phyloP scores from a whole-genome alignment of 1,140 invertebrate species.

The Scaptomyza hsui region DNA sequence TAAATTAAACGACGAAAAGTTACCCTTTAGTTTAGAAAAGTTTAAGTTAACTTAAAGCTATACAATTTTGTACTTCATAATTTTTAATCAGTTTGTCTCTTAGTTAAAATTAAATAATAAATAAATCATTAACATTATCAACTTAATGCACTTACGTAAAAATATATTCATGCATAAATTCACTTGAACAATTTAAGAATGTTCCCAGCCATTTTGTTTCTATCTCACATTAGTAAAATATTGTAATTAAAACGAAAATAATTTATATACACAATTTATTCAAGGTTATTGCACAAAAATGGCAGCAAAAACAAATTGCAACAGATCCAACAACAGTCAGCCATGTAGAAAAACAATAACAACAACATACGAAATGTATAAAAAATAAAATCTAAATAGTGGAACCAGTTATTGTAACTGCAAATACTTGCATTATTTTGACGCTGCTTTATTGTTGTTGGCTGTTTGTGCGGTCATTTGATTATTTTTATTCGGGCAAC shows the following conservation, averaged over 20 bases:
- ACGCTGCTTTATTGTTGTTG: conserved; percentile 20
- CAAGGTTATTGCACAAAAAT: conserved; percentile 65
- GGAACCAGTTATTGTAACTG: conserved; percentile 77
- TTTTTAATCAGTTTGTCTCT: no score
- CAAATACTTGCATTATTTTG: conserved; percentile 45
- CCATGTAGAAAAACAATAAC: conserved; percentile 51
- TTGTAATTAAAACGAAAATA: conserved; percentile 56
- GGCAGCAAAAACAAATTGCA: conserved; percentile 36
- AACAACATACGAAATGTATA: conserved; percentile 38
- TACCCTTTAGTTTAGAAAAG: no score
- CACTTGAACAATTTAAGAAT: neutral
- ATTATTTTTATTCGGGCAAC: conserved; percentile 73
- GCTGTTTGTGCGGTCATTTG: conserved; percentile 62
- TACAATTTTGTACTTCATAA: no score
- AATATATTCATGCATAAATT: neutral
- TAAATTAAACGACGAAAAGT: neutral
- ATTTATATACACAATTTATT: conserved; percentile 23
- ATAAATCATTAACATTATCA: no score
- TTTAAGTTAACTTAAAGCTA: no score
- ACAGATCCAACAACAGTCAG: conserved; percentile 34
- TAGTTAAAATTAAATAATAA: no score
- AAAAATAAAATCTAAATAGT: conserved; percentile 57
- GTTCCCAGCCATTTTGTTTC: conserved; percentile 13
- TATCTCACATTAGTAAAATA: conserved; percentile 56
- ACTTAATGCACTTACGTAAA: neutral